These are phyloP conservation scores for Netelia fuscicornis DNA, from an alignment of 2,888 invertebrate species.

Conservation along the genomic window DNA sequence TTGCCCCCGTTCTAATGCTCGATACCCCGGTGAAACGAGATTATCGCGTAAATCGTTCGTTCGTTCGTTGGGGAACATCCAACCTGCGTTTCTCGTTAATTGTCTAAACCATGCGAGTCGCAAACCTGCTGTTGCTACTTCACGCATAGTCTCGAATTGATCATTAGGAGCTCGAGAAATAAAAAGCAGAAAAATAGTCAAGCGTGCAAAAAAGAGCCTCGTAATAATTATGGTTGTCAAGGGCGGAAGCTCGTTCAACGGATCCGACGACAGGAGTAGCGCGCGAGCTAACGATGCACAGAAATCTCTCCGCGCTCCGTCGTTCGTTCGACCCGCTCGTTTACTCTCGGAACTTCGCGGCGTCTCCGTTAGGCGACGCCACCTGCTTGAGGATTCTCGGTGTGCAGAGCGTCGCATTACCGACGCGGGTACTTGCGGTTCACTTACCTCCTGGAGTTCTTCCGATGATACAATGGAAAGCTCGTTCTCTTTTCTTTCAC, in stretches of 20 bases:
- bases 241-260: slow-evolving; percentile 72
- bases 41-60: slow-evolving; percentile 7
- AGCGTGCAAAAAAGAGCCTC: slow-evolving; percentile 62
- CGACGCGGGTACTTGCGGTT: slow-evolving; percentile 35
- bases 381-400: slow-evolving; percentile 63
- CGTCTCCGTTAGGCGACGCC: slow-evolving; percentile 69
- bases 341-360: slow-evolving; percentile 42
- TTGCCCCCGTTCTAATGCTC: slow-evolving; percentile 1
- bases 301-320: slow-evolving; percentile 33
- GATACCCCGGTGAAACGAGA: slow-evolving; percentile 11
- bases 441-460: slow-evolving; percentile 1
- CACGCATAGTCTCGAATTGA: slow-evolving; percentile 43
- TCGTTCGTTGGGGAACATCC: background rate
- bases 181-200: slow-evolving; percentile 54
- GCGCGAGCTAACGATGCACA: slow-evolving; percentile 46
- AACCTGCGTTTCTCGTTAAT: slow-evolving; percentile 42
- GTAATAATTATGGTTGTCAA: slow-evolving; percentile 75
- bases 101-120: slow-evolving; percentile 37
- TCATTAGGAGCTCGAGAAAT: slow-evolving; percentile 43
- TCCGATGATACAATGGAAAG: slow-evolving; percentile 45
- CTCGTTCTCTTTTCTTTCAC: background rate
- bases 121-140: slow-evolving; percentile 26
- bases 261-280: slow-evolving; percentile 74
- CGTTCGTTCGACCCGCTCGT: slow-evolving; percentile 32
- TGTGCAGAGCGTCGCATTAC: slow-evolving; percentile 43